Evolutionary conservation across 2,113 vertebrate genomes (phyloP), one percentile per base, ranked within the genome.

Genomic region (Bostrychus sinensis): DNA sequence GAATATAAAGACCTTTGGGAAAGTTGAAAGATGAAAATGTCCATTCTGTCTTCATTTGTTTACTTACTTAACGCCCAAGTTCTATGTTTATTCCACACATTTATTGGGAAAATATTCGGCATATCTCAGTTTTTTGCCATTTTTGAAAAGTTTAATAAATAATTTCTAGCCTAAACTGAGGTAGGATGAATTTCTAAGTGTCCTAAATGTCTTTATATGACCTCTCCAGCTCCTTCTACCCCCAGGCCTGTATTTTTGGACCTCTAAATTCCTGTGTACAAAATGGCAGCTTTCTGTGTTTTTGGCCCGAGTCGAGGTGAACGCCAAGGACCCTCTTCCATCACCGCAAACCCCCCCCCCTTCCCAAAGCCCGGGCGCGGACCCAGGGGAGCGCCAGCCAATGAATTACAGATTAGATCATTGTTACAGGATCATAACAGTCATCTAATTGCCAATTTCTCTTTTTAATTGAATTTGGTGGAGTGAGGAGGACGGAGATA

Each of bases 391-490:
- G 42, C 72, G 61, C 38, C 83, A 88, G 88, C 88, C 90, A 91
- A 92, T 92, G 89, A 92, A 91, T 92, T 88, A 91, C 86, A 88
- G 89, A 91, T 92, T 90, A 91, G 90, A 90, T 92, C 85, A 89
- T 92, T 90, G 91, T 93, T 91, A 88, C 86, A 86, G 84, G 88
- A 92, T 92, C 91, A 92, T 90, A 91, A 91, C 88, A 78, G 83
- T 84, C 71, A 79, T 91, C 91, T 91, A 92, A 92, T 92, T 90
- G 90, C 82, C 89, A 92, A 92, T 92, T 91, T 92, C 89, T 90
- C 87, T 86, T 89, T 91, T 91, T 92, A 93, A 93, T 92, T 92
- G 91, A 92, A 92, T 92, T 88, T 89, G 85, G 86, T 89, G 88
- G 79, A 91, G 87, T 91, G 89, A 86, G 75, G 88, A 91, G 89